Evolutionary conservation across 64 coral and sea anemone species (phyloP).

Genomic region (Porites lutea): DNA sequence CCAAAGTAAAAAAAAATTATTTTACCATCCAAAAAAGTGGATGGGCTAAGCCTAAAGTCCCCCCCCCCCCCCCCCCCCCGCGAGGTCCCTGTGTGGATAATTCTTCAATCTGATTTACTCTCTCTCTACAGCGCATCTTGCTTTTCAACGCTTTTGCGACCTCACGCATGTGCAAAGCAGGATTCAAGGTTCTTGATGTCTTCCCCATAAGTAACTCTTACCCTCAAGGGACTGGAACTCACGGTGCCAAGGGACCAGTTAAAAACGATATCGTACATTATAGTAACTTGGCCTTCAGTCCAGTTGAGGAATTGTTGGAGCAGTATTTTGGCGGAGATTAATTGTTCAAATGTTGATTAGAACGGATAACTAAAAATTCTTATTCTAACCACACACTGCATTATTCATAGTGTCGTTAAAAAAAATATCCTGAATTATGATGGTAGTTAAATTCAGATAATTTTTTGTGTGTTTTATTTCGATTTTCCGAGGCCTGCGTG

Average conservation of each 20-base stretch:
- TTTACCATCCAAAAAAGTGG: too few species aligned
- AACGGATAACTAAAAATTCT: too few species aligned
- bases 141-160: conserved; percentile 63
- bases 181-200: conserved; percentile 56
- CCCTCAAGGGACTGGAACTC: conserved; percentile 67
- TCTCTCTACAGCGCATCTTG: conserved; percentile 48
- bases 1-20: too few species aligned
- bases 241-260: conserved; percentile 38
- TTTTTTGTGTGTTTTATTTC: too few species aligned
- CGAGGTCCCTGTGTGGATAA: too few species aligned
- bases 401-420: too few species aligned
- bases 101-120: background rate
- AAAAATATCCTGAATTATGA: too few species aligned
- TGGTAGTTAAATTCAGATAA: too few species aligned
- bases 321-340: background rate
- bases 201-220: conserved; percentile 64
- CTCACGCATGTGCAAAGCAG: conserved; percentile 58
- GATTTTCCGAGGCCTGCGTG: too few species aligned
- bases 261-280: conserved; percentile 71
- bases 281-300: conserved; percentile 60
- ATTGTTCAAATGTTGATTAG: background rate
- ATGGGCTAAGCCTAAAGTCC: too few species aligned
- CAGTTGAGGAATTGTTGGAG: conserved; percentile 60
- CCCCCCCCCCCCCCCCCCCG: too few species aligned
- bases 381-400: too few species aligned